These are phyloP conservation scores for Tachycineta bicolor DNA, from an alignment of 2,113 vertebrate species.

Conservation along the genomic window DNA sequence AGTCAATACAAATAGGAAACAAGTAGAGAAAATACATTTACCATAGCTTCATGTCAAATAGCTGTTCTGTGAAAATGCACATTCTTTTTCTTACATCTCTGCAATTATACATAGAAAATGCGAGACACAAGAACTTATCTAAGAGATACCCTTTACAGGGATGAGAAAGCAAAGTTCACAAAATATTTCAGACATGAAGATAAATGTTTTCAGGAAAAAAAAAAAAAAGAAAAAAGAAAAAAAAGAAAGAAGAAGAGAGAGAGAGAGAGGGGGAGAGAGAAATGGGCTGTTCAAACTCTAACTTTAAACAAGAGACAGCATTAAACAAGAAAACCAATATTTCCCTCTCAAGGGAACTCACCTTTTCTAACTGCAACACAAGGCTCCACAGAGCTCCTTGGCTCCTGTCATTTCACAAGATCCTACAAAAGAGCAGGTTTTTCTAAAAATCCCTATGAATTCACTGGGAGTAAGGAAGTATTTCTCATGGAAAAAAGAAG, in stretches of 20 bases:
- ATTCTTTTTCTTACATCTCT: background rate
- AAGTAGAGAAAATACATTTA: background rate
- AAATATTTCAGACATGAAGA: background rate
- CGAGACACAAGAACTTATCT: background rate
- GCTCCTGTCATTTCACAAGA: background rate
- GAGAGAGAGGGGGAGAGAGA: background rate
- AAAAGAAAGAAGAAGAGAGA: accelerated
- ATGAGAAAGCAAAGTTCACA: background rate
- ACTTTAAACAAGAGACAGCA: background rate
- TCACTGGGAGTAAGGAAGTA: background rate
- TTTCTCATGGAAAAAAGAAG: background rate
- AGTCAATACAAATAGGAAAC: background rate
- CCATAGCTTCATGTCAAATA: background rate
- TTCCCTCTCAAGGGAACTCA: background rate
- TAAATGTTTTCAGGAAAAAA: background rate
- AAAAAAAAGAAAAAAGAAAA: background rate
- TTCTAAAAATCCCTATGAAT: background rate
- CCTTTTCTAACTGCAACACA: slow-evolving; percentile 14
- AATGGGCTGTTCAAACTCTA: background rate
- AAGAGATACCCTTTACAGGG: background rate
- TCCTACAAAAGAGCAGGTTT: background rate
- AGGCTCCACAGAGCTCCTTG: background rate
- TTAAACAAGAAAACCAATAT: slow-evolving; percentile 36
- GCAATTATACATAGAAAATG: background rate
- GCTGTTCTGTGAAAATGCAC: background rate